Conservation (phyloP, 2,888 invertebrate species). For the Neoaliturus tenellus region DNA sequence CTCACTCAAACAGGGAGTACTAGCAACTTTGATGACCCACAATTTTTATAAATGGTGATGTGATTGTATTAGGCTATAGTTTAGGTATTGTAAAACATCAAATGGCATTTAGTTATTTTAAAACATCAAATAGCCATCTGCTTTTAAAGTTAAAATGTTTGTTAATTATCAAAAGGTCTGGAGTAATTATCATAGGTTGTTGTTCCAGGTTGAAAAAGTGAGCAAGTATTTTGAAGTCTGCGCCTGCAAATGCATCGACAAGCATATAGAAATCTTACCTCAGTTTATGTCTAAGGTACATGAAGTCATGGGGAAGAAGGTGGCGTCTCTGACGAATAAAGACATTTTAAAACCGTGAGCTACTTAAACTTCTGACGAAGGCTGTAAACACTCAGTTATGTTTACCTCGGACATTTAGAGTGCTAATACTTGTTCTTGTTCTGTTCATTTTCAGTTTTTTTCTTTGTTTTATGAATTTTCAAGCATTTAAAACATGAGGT, state of each 20-base stretch:
- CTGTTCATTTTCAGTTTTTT: too few species aligned
- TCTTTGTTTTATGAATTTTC: not conserved
- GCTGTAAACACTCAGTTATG: not conserved
- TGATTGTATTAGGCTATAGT: too few species aligned
- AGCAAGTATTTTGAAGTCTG: conserved; percentile 90
- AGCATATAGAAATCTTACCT: conserved; percentile 85
- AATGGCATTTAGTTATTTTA: too few species aligned
- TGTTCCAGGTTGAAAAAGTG: conserved; percentile 77
- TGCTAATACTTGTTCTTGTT: too few species aligned
- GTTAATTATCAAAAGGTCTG: too few species aligned
- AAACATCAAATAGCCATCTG: too few species aligned
- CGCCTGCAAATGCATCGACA: conserved; percentile 91
- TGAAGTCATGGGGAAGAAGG: conserved; percentile 73
- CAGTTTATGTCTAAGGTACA: conserved; percentile 85
- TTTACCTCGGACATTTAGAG: too few species aligned
- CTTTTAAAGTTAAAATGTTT: too few species aligned
- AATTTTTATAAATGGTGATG: too few species aligned
- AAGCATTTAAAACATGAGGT: not conserved
- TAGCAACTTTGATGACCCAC: too few species aligned
- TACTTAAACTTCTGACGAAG: not conserved
- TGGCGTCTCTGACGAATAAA: not conserved
- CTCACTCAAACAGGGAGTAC: too few species aligned
- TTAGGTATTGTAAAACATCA: too few species aligned
- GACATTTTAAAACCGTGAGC: not conserved
- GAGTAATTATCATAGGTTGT: not conserved